Percentiles rank a stretch among this genome's conserved stretches.
Conservation (phyloP, 2,888 invertebrate species). For the Catocala nupta region DNA sequence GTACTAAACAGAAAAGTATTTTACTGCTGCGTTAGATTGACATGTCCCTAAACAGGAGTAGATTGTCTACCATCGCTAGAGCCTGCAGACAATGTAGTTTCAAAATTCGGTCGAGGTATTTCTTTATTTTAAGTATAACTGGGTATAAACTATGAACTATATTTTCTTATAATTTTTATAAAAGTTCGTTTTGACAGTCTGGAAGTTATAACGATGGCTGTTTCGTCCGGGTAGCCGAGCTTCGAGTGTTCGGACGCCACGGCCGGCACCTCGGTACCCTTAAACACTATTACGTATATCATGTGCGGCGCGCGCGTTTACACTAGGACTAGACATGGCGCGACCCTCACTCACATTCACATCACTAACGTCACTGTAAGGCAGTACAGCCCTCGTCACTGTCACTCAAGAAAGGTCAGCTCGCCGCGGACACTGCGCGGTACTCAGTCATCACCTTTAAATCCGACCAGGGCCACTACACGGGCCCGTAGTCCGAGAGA, state of each 20-base stretch:
- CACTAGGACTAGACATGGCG: slow-evolving; percentile 77
- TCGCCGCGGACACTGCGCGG: slow-evolving; percentile 3
- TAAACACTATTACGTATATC: slow-evolving; percentile 84
- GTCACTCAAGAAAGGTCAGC: slow-evolving; percentile 29
- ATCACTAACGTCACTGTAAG: slow-evolving; percentile 39
- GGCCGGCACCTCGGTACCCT: slow-evolving; percentile 41
- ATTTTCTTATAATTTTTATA: not conserved
- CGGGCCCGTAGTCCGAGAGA: slow-evolving; percentile 83
- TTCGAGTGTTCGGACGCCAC: slow-evolving; percentile 32
- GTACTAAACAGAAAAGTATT: slow-evolving; percentile 36
- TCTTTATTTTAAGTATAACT: not conserved
- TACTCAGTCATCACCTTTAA: not conserved
- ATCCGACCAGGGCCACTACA: slow-evolving; percentile 52
- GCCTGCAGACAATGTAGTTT: not conserved
- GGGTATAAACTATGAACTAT: not conserved
- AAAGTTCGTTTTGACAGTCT: not conserved
- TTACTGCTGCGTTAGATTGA: slow-evolving; percentile 33
- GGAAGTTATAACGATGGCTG: not conserved
- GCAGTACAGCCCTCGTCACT: slow-evolving; percentile 25
- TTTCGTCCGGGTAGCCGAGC: slow-evolving; percentile 16
- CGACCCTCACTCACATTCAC: slow-evolving; percentile 54
- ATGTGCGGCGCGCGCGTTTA: slow-evolving; percentile 70
- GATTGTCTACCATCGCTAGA: not conserved
- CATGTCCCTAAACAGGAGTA: not conserved
- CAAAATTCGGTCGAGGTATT: too few relatives aligned